Percentiles rank a stretch among this genome's conserved stretches.
These are phyloP conservation scores for Tenebrosternarchus preto DNA, from an alignment of 2,113 vertebrate species.

Conservation along the genomic window DNA sequence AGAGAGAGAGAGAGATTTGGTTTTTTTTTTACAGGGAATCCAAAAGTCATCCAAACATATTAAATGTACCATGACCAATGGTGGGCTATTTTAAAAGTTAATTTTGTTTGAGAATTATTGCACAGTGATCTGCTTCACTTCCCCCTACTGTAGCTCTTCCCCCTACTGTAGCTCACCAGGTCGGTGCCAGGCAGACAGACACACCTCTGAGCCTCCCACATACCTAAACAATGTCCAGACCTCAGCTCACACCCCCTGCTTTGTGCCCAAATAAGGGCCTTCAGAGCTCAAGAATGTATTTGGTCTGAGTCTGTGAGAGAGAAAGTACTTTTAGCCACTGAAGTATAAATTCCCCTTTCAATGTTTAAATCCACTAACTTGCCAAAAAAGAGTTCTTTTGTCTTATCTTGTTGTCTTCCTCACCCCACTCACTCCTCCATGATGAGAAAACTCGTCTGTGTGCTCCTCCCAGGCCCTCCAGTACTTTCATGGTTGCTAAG, in stretches of 20 bases:
- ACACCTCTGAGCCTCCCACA: constrained; percentile 42
- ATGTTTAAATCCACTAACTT: constrained; percentile 19
- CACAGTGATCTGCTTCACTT: constrained; percentile 24
- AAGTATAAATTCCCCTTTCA: constrained; percentile 10
- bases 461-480: constrained; percentile 31
- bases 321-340: background rate
- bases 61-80: constrained; percentile 19
- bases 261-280: constrained; percentile 46
- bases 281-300: constrained; percentile 10
- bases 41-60: constrained; percentile 24
- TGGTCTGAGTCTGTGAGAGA: too few species aligned
- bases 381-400: constrained; percentile 62
- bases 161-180: constrained; percentile 5
- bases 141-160: background rate
- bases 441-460: constrained; percentile 44
- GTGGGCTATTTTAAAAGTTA: constrained; percentile 15
- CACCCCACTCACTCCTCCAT: constrained; percentile 29
- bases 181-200: constrained; percentile 37
- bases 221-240: constrained; percentile 46
- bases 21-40: constrained; percentile 9
- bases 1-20: background rate
- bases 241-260: constrained; percentile 35
- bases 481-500: constrained; percentile 65
- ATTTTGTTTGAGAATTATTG: constrained; percentile 6
- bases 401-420: constrained; percentile 29